Base-by-base conservation (phyloP, 2,888 invertebrate species). In the Agonopterix heracliana region DNA sequence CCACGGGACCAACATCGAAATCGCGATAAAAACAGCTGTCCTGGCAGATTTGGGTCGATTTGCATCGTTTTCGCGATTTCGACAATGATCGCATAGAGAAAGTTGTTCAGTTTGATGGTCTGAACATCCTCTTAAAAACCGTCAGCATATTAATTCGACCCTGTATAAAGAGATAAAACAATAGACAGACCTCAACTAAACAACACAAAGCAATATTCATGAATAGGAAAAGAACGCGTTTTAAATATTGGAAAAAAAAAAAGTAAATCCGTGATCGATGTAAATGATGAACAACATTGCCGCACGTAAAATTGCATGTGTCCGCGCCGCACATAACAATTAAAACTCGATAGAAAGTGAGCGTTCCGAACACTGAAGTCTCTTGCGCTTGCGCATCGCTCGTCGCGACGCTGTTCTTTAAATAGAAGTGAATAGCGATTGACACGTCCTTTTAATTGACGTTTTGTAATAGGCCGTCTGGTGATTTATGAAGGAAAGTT, bases 291-390 rank as follows among this genome's bases (percentile, higher is more conserved):
- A 76, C 69, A 73, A 73, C 83, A 84, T 78, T 66, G 70, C 66
- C 69, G 76, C 88, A 88, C 88, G 88, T 88, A 86, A 83, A 86
- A 83, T 88, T 88, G 88, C 88, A 86, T 87, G 88, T 64, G 76
- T 63, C 64, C 60, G 61, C 61, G 55, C 60, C 76, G 76, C 77
- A 82, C 86, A 85, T 86, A 83, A 85, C 82, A 86, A 87, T 87
- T 85, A 87, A 86, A 83, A 80, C 76, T 61, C 69, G 77, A 76
- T 86, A 87, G 87, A 87, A 86, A 88, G 87, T 78, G 78, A 83
- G 69, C 78, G 79, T 69, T 72, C 63, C 71, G 63, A 66, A 71
- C 68, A 66, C 67, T 71, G 26, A 26, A 26, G 26, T 26, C 26
- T 26, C 26, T 26, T 26, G 26, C 26, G 26, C 74, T 72, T 72